phyloP scores from a whole-genome alignment of 2,113 vertebrate genomes.

The Plecturocebus donacophilus region DNA sequence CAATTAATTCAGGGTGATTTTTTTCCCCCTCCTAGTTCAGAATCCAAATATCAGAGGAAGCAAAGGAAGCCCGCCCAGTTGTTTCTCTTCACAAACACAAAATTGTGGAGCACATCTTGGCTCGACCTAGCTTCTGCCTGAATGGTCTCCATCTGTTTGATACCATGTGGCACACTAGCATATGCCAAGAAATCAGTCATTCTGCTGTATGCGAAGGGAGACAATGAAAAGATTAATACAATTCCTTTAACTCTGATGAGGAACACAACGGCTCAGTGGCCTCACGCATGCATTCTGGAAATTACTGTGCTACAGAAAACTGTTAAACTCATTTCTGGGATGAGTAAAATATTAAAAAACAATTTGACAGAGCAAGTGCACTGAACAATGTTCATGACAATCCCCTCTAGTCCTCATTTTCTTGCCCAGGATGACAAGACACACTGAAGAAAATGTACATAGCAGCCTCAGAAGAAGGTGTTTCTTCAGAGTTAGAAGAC shows the following conservation, averaged over 20 bases:
- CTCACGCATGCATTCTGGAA: conserved; percentile 15
- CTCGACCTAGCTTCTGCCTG: conserved; percentile 27
- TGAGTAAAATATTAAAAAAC: conserved; percentile 49
- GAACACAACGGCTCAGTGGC: background rate
- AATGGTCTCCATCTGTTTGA: conserved; percentile 55
- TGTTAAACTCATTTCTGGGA: conserved; percentile 34
- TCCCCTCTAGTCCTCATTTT: background rate
- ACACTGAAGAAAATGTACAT: background rate
- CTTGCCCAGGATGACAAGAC: background rate
- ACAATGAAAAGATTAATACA: conserved; percentile 66
- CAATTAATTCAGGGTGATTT: conserved; percentile 19
- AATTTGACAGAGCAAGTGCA: background rate
- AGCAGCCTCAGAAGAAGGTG: background rate
- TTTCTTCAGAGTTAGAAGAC: background rate
- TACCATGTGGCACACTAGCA: conserved; percentile 5
- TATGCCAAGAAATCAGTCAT: conserved; percentile 59
- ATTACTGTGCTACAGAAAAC: conserved; percentile 28
- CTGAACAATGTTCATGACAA: background rate
- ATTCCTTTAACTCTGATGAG: conserved; percentile 45
- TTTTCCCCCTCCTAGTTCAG: background rate
- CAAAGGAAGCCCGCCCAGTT: background rate
- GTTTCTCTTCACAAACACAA: conserved; percentile 43
- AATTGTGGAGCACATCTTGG: background rate
- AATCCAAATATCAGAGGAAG: background rate
- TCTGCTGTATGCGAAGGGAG: background rate